Base-by-base conservation (phyloP, 2,888 invertebrate species). In the Malthinus flaveolus region DNA sequence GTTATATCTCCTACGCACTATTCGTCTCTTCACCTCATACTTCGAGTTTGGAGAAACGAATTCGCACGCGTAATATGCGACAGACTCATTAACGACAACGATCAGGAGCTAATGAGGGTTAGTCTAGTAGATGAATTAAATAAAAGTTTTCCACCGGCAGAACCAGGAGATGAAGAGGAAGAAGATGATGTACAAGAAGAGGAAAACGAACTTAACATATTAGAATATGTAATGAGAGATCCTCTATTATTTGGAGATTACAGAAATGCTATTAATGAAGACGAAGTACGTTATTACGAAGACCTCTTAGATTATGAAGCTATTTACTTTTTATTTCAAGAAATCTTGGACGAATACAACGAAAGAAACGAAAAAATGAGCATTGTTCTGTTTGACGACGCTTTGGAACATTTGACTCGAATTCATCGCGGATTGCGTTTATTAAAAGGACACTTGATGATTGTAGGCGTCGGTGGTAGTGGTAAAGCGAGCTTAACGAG, bases 21-120 rank as follows among this genome's bases (percentile, higher is more conserved):
- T 77, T 83, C 83, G 49, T 85, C 83, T 52, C 78, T 83, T 12
- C 84, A 87, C 10, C 87, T 90, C 60, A 84, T 96, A 32, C 82
- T 94, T 1, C 83, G 96, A 6, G 88, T 93, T 15, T 96, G 96
- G 96, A 84, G 95, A 59, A 95, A 96, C 77, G 96, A 96, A 79
- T 91, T 93, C 76, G 84, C 85, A 0, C 79, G 96, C 59, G 91
- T 95, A 33, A 89, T 96, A 59, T 93, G 90, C 72, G 96, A 97
- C 78, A 82, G 95, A 42, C 83, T 96, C 8, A 92, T 93, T 64
- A 87, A 80, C 62, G 80, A 83, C 3, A 79, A 84, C 55, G 92
- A 93, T 68, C 84, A 86, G 64, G 80, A 81, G 1, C 69, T 87
- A 33, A 86, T 93, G 78, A 78, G 80, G 1, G 78, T 71, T 0